A percentile compares a stretch with the other conserved stretches of the same genome.
Evolutionary conservation across 2,113 vertebrate genomes (phyloP).

Genomic region (Atlantisia rogersi): DNA sequence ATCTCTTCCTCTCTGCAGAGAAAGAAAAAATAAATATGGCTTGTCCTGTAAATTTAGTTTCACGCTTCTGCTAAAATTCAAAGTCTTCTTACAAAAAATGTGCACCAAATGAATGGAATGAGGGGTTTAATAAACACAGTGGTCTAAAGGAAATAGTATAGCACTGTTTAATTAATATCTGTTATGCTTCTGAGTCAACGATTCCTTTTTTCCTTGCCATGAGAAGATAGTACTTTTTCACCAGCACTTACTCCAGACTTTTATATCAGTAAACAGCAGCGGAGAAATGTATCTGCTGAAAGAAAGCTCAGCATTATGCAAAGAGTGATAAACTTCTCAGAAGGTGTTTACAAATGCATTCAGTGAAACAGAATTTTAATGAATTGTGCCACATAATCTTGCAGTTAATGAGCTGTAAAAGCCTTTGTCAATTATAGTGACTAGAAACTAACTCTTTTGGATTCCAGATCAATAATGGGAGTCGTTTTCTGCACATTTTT

Average conservation of each 20-base stretch:
- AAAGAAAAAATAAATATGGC: neutral
- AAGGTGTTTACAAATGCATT: constrained; percentile 78
- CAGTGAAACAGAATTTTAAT: constrained; percentile 80
- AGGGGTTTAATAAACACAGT: constrained; percentile 50
- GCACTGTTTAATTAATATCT: constrained; percentile 59
- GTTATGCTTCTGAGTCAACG: constrained; percentile 30
- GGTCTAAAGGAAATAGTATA: constrained; percentile 52
- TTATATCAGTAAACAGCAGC: constrained; percentile 53
- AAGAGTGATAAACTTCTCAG: constrained; percentile 73
- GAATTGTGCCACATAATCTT: constrained; percentile 78
- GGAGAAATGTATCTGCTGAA: constrained; percentile 56
- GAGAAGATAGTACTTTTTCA: constrained; percentile 62
- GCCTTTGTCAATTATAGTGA: constrained; percentile 74
- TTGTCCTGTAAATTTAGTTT: constrained; percentile 27
- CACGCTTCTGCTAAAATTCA: neutral
- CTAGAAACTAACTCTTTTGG: constrained; percentile 73
- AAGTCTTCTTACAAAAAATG: constrained; percentile 6
- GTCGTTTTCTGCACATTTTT: neutral
- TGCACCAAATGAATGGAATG: constrained; percentile 31
- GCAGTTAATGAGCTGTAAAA: constrained; percentile 79
- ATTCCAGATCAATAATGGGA: constrained; percentile 73
- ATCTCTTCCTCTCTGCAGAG: neutral
- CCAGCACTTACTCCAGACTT: constrained; percentile 59
- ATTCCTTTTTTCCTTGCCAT: constrained; percentile 54
- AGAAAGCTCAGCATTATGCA: constrained; percentile 62